Conservation (phyloP, 2,888 invertebrate species). For the Drosophila diplacantha region DNA sequence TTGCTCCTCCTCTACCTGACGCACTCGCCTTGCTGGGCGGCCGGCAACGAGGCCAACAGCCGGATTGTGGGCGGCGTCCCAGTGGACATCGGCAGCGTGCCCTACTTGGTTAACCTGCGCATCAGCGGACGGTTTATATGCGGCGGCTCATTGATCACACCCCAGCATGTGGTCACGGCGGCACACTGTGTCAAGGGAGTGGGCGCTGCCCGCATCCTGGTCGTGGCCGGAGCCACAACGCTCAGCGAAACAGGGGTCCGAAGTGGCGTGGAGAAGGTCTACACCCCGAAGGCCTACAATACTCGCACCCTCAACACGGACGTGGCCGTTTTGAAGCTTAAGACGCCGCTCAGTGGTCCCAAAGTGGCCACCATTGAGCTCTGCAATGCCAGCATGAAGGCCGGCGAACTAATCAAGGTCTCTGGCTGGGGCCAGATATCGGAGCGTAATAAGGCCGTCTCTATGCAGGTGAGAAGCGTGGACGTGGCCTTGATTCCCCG, state of each 20-base stretch:
- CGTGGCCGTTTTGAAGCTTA: constrained; percentile 68
- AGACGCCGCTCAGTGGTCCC: constrained; percentile 51
- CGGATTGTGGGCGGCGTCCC: constrained; percentile 66
- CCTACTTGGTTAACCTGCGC: constrained; percentile 67
- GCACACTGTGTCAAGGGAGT: constrained; percentile 72
- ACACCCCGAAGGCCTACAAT: constrained; percentile 60
- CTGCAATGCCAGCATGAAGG: constrained; percentile 50
- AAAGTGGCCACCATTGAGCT: constrained; percentile 65
- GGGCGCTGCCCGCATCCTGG: constrained; percentile 44
- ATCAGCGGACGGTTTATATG: constrained; percentile 63
- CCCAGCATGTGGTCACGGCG: constrained; percentile 71
- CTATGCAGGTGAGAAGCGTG: constrained; percentile 64
- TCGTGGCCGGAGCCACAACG: constrained; percentile 65
- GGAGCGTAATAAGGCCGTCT: constrained; percentile 49
- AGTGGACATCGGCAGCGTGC: constrained; percentile 56
- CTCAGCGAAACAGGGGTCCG: constrained; percentile 56
- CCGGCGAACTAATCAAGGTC: constrained; percentile 60
- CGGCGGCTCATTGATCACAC: constrained; percentile 70
- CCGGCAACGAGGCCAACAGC: constrained; percentile 44
- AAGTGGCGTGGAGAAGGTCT: constrained; percentile 50
- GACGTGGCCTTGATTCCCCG: constrained; percentile 58
- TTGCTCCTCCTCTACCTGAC: constrained; percentile 6
- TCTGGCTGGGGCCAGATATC: constrained; percentile 71
- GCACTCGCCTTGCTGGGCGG: constrained; percentile 18
- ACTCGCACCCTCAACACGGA: constrained; percentile 59